Conservation (phyloP, 2,888 invertebrate genomes). For the Gasteruption jaculator region DNA sequence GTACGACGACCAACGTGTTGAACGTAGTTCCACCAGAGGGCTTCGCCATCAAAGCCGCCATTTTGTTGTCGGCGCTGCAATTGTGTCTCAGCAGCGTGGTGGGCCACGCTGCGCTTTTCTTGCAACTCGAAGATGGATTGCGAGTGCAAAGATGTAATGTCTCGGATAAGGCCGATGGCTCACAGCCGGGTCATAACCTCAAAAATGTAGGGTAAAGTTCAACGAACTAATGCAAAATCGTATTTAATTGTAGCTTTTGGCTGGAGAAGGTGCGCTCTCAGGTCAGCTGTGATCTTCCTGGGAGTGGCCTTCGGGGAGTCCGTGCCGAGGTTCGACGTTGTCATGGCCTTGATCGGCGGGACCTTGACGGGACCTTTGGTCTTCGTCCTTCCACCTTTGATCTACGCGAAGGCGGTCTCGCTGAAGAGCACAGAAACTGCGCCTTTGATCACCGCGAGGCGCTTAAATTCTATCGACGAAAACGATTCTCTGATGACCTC, state of each 20-base stretch:
- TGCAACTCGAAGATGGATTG: conserved; percentile 75
- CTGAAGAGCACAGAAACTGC: conserved; percentile 47
- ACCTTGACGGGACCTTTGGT: conserved; percentile 78
- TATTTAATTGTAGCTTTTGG: conserved; percentile 71
- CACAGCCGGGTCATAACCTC: background rate
- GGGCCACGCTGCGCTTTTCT: conserved; percentile 74
- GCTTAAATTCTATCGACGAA: background rate
- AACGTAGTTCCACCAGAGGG: conserved; percentile 67
- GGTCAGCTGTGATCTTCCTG: conserved; percentile 66
- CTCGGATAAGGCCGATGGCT: background rate
- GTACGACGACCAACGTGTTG: conserved; percentile 63
- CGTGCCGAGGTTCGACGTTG: conserved; percentile 79
- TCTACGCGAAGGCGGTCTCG: conserved; percentile 68
- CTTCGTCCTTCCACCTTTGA: conserved; percentile 78
- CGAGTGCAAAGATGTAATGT: conserved; percentile 67
- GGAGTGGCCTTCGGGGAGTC: conserved; percentile 76
- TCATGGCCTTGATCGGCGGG: conserved; percentile 83
- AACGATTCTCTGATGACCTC: conserved; percentile 1
- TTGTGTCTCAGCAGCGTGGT: conserved; percentile 74
- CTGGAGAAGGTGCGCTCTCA: conserved; percentile 65
- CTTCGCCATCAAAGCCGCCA: conserved; percentile 61
- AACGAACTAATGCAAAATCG: no score
- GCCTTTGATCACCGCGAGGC: background rate
- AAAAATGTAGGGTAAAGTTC: background rate
- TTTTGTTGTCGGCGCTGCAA: conserved; percentile 72